Evolutionary conservation across 2,113 vertebrate genomes (phyloP).

Genomic region (Uropsilus gracilis): DNA sequence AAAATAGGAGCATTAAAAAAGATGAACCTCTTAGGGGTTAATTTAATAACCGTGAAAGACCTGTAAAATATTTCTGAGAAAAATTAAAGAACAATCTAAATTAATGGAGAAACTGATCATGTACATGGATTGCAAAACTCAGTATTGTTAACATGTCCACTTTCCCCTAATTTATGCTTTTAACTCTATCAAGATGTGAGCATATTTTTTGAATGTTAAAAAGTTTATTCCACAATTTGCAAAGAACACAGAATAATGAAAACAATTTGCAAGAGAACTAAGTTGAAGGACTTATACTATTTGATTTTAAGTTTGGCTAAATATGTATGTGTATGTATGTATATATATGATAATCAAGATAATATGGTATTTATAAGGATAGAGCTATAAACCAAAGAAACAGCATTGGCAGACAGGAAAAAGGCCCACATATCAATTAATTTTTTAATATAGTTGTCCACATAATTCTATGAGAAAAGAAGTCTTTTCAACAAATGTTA

Average conservation of each 20-base stretch:
- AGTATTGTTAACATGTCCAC: not conserved
- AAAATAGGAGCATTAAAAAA: not conserved
- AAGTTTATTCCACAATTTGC: not conserved
- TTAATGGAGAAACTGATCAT: not conserved
- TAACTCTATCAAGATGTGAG: not conserved
- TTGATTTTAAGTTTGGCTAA: too few relatives aligned
- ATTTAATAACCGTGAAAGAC: not conserved
- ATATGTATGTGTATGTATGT: not conserved
- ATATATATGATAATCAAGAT: not conserved
- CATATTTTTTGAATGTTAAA: slow-evolving; percentile 7
- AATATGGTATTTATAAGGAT: not conserved
- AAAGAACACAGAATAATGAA: not conserved
- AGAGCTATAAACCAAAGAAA: not conserved
- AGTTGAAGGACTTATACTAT: not conserved
- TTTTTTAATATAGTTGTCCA: not conserved
- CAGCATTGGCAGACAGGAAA: not conserved
- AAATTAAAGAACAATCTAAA: not conserved
- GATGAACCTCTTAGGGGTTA: not conserved
- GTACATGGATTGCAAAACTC: not conserved
- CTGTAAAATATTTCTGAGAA: not conserved
- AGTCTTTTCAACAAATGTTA: not conserved
- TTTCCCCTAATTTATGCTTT: not conserved
- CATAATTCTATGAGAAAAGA: not conserved
- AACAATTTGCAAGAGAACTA: not conserved
- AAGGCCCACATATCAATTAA: not conserved